Evolutionary conservation across 2,797 vertebrate genomes (phyloP), one percentile per base, ranked within the genome.

Genomic region (Cryptoblepharus egeriae): DNA sequence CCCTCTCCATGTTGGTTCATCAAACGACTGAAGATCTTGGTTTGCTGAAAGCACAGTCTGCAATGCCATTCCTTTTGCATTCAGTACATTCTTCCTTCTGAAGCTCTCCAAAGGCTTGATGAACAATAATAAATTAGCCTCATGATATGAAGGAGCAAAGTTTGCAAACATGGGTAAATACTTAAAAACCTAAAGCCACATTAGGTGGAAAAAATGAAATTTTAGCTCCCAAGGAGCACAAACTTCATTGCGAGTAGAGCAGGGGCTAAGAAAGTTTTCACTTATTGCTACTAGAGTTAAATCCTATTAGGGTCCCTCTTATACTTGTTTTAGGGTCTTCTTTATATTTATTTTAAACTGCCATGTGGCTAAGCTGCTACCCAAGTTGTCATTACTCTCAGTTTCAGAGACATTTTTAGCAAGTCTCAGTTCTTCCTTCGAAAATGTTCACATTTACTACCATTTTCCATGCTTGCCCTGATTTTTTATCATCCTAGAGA

Each of bases 21-120:
- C 77, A 87, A 67, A 79, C 77, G 55, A 84, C 18, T 61, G 78
- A 81, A 81, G 78, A 77, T 64, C 83, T 88, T 82, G 68, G 42
- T 80, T 69, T 78, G 87, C 64, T 79, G 11, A 52, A 16, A 37
- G 26, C 35, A 42, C 52, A 58, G 77, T 18, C 77, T 58, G 35
- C 11, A 42, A 69, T 7, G 64, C 49, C 6, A 8, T 52, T 18
- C 15, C n/a, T 10, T 75, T 57, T 37, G 49, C 65, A 58, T 70
- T 69, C 49, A 39, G 52, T 26, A n/a, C 52, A 18, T 10, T 45
- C 61, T 32, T 64, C 45, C 42, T n/a, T 63, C 4, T 1, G 55
- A 22, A 16, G 26, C 49, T 78, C 63, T 20, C 77, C 30, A 57
- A 35, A 78, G 22, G 57, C 30, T 55, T 55, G 28, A 4, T 7